A percentile compares a stretch with the other conserved stretches of the same genome.
Evolutionary conservation across 1,140 invertebrate genomes (phyloP).

Genomic region (Penaeus japonicus): DNA sequence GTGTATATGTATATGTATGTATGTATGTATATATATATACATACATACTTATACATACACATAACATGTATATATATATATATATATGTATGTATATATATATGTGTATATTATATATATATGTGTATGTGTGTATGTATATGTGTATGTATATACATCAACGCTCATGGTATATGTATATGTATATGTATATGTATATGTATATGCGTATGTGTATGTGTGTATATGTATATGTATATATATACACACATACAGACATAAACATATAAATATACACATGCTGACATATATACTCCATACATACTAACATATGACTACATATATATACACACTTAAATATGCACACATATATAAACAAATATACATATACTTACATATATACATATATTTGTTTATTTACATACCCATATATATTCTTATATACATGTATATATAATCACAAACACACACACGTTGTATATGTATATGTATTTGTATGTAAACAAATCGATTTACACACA

Average conservation of each 20-base stretch:
- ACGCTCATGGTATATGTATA: not conserved
- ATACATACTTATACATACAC: too few species aligned
- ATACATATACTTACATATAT: not conserved
- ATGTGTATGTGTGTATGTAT: not conserved
- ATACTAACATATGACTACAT: not conserved
- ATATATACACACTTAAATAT: not conserved
- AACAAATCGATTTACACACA: too few species aligned
- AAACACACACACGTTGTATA: too few species aligned
- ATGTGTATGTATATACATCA: not conserved
- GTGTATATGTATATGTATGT: too few species aligned
- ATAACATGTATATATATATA: not conserved
- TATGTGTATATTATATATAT: not conserved
- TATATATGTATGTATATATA: not conserved
- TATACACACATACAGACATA: not conserved
- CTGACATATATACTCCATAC: too few species aligned
- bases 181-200: too few species aligned
- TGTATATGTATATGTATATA: not conserved
- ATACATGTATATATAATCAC: constrained; percentile 14
- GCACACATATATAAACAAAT: not conserved
- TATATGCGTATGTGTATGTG: not conserved
- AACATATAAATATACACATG: not conserved
- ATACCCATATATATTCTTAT: not conserved
- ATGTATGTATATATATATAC: not conserved
- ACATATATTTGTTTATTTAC: not conserved
- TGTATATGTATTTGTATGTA: too few species aligned